Percentiles rank a stretch among this genome's conserved stretches.
phyloP scores from a whole-genome alignment of 2,888 invertebrate genomes.

The Clepsis dumicolana region DNA sequence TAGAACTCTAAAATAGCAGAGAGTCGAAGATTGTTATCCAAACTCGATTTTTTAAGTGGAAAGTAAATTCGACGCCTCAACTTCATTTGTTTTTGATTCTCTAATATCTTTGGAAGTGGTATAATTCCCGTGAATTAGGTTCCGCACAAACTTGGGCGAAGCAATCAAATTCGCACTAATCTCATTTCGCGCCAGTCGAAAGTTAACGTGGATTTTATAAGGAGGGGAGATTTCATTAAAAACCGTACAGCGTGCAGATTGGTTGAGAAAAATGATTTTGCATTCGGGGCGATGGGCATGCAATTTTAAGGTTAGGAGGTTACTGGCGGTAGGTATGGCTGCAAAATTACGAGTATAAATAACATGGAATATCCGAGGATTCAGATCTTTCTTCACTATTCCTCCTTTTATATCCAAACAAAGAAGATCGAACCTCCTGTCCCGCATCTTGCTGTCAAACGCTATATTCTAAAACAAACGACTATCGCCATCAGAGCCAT shows the following conservation, averaged over 20 bases:
- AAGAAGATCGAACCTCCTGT: background rate
- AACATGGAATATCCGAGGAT: background rate
- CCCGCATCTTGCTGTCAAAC: constrained; percentile 4
- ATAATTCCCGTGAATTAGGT: constrained; percentile 24
- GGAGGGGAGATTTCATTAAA: constrained; percentile 35
- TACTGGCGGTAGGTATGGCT: background rate
- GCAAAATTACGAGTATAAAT: too few species aligned
- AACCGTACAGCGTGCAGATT: constrained; percentile 6
- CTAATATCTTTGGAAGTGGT: constrained; percentile 18
- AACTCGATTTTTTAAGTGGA: constrained; percentile 1
- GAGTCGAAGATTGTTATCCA: background rate
- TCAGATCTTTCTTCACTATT: background rate
- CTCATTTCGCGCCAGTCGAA: constrained; percentile 30
- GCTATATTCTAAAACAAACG: constrained; percentile 6
- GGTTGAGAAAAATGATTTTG: constrained; percentile 19
- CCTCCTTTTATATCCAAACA: background rate
- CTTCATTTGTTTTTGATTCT: constrained; percentile 24
- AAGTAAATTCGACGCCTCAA: constrained; percentile 16
- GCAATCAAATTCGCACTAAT: constrained; percentile 42
- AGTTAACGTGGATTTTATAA: constrained; percentile 39
- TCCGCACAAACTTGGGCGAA: constrained; percentile 4
- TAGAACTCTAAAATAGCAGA: too few species aligned
- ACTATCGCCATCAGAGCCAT: constrained; percentile 8
- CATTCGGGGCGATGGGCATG: background rate
- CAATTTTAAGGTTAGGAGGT: background rate